Evolutionary conservation across 1,140 invertebrate species (phyloP).

Genomic region (Apis cerana): DNA sequence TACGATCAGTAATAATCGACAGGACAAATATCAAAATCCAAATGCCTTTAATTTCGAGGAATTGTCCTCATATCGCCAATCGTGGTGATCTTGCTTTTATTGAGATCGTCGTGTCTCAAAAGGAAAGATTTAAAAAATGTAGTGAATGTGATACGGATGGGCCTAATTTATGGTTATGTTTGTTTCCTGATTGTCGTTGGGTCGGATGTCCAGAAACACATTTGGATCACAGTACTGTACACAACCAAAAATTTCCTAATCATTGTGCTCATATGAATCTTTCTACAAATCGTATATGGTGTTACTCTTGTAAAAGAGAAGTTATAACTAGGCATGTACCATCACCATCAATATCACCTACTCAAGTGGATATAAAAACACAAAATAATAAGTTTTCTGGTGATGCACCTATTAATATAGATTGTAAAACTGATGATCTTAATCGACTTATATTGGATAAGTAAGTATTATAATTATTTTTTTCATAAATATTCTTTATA

Average conservation of each 20-base stretch:
- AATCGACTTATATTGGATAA: constrained; percentile 60
- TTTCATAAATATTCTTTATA: background rate
- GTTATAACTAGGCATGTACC: constrained; percentile 81
- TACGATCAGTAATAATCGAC: constrained; percentile 31
- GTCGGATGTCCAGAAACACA: constrained; percentile 90
- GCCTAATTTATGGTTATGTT: constrained; percentile 92
- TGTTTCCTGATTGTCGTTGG: constrained; percentile 88
- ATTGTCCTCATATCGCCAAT: constrained; percentile 74
- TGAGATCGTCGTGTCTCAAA: constrained; percentile 69
- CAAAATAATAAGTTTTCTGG: constrained; percentile 70
- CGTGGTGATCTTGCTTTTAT: constrained; percentile 72
- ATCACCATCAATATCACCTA: constrained; percentile 71
- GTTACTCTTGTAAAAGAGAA: constrained; percentile 90
- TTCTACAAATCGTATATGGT: constrained; percentile 91
- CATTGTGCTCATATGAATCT: constrained; percentile 93
- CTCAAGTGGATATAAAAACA: constrained; percentile 72
- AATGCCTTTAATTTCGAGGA: constrained; percentile 76
- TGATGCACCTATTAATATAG: constrained; percentile 66
- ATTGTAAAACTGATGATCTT: constrained; percentile 71
- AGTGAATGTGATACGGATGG: constrained; percentile 80
- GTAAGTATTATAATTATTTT: constrained; percentile 40
- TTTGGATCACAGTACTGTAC: constrained; percentile 89
- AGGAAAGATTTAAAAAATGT: constrained; percentile 75
- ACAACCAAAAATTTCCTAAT: constrained; percentile 86
- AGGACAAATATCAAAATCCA: constrained; percentile 22